Evolutionary conservation across 1,140 invertebrate genomes (phyloP).

Genomic region (Drosophila varians): DNA sequence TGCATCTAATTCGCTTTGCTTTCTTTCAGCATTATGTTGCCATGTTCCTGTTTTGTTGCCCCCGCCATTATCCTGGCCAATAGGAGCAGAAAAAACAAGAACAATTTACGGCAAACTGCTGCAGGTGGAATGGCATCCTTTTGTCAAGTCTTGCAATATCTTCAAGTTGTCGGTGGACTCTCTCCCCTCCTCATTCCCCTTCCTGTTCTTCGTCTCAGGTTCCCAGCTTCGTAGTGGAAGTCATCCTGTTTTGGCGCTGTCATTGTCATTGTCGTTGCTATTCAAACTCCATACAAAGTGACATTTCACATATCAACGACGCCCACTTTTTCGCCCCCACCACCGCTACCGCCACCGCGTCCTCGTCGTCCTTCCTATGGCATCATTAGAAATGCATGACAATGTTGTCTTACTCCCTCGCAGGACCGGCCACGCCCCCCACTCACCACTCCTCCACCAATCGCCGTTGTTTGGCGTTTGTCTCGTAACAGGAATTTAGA

Average conservation of each 20-base stretch:
- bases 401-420: constrained; percentile 49
- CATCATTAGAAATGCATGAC: constrained; percentile 83
- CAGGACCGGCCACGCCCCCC: constrained; percentile 38
- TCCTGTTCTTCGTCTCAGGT: neutral
- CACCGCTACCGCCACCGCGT: neutral
- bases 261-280: constrained; percentile 68
- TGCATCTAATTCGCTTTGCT: constrained; percentile 70
- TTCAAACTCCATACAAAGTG: constrained; percentile 77
- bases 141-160: constrained; percentile 65
- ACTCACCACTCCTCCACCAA: neutral
- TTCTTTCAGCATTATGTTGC: constrained; percentile 61
- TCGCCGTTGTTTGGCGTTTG: constrained; percentile 10
- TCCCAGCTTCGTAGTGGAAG: constrained; percentile 18
- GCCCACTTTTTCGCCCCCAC: constrained; percentile 4
- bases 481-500: constrained; percentile 65
- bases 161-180: constrained; percentile 21
- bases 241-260: constrained; percentile 35
- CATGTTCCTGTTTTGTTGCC: constrained; percentile 27
- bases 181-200: neutral
- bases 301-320: constrained; percentile 79
- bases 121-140: constrained; percentile 75
- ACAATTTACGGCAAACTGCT: constrained; percentile 68
- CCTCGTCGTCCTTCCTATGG: constrained; percentile 28
- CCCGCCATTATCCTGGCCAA: constrained; percentile 52
- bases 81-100: constrained; percentile 51